Conservation (phyloP, 2,113 vertebrate species). For the Microcebus jonahi region DNA sequence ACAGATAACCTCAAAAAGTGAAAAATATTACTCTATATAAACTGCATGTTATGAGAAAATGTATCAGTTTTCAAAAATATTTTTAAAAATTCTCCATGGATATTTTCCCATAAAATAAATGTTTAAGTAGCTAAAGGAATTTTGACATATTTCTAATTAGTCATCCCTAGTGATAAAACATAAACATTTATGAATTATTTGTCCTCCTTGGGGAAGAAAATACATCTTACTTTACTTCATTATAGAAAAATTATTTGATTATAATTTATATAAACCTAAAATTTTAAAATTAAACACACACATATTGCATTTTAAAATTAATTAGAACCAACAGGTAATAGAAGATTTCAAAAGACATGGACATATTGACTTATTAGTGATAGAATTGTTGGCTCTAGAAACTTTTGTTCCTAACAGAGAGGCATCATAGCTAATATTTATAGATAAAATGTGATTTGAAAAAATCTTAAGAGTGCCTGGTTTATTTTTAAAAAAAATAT, state of each 20-base stretch:
- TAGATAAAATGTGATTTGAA: neutral
- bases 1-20: neutral
- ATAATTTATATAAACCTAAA: neutral
- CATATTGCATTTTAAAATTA: neutral
- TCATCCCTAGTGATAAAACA: neutral
- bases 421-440: neutral
- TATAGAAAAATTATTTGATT: neutral
- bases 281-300: neutral
- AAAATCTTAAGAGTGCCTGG: neutral
- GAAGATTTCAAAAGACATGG: neutral
- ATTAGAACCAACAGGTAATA: neutral
- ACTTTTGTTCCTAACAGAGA: neutral
- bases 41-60: neutral
- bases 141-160: constrained; percentile 11
- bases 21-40: neutral
- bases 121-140: neutral
- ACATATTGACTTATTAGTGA: neutral
- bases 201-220: neutral
- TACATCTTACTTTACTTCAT: neutral
- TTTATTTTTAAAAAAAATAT: neutral
- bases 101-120: neutral
- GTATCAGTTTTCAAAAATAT: neutral
- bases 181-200: neutral
- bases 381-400: neutral
- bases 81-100: neutral